A percentile compares a stretch with the other conserved stretches of the same genome.
phyloP scores from a whole-genome alignment of 1,140 invertebrate genomes.

The Laupala kohalensis region DNA sequence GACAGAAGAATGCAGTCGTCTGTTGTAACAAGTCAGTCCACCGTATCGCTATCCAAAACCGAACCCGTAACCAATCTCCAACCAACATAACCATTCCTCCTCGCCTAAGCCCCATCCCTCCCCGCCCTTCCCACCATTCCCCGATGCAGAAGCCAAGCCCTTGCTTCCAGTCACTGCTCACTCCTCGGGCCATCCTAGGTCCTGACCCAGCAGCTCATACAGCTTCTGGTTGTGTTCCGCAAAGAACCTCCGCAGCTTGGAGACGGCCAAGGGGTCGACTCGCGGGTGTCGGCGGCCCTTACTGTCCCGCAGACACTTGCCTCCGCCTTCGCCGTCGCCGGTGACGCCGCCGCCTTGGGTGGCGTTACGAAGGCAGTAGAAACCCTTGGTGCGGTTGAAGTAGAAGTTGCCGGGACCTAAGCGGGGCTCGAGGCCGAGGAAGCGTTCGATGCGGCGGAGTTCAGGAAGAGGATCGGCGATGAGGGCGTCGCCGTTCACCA shows the following conservation, averaged over 20 bases:
- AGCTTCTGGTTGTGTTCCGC: slow-evolving; percentile 90
- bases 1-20: not conserved
- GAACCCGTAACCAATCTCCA: not conserved
- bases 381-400: slow-evolving; percentile 93
- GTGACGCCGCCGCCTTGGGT: no score
- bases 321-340: no score
- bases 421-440: slow-evolving; percentile 62
- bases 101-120: no score
- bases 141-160: no score
- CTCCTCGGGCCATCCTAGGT: slow-evolving; percentile 81
- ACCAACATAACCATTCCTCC: not conserved
- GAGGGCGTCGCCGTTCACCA: slow-evolving; percentile 91
- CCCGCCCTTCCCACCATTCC: no score
- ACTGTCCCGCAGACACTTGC: slow-evolving; percentile 85
- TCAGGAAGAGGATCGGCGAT: slow-evolving; percentile 88
- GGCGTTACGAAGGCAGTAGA: slow-evolving; percentile 83
- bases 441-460: slow-evolving; percentile 73
- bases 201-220: slow-evolving; percentile 82
- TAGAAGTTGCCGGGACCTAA: slow-evolving; percentile 86
- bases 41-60: not conserved
- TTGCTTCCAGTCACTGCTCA: slow-evolving; percentile 23
- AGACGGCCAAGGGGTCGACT: slow-evolving; percentile 69
- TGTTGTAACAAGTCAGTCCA: not conserved
- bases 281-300: slow-evolving; percentile 88
- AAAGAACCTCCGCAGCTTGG: slow-evolving; percentile 83